Evolutionary conservation across 2,113 vertebrate species (phyloP), one percentile per base, ranked within the genome.

Genomic region (Puma concolor): DNA sequence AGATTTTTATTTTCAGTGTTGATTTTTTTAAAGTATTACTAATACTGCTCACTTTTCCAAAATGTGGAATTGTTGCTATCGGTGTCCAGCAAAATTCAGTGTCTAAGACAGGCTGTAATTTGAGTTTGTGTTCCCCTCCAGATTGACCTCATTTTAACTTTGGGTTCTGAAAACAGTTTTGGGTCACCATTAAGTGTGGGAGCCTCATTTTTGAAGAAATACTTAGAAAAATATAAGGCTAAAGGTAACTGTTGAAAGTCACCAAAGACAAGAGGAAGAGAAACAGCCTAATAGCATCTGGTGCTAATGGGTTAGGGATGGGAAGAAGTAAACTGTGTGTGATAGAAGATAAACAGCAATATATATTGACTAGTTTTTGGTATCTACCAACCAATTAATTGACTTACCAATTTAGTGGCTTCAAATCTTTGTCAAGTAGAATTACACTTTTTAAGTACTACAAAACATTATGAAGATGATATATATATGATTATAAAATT

Each of bases 361-460:
- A 76, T 76, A 17, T 76, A 31, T 76, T 29, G 74, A 10, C 27
- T 27, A 76, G 41, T 31, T 48, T 71, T 80, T 81, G 54, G 14
- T 74, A 54, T 64, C 69, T 23, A 52, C 29, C 38, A 1, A 36
- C 33, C 48, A 81, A 4, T n/a, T 81, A 81, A 4, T 38, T 82
- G 93, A 72, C 44, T 48, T 63, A 23, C 36, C 38, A 38, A 36
- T 50, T 69, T 92, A 10, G 79, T 81, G n/a, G 9, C 92, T 94
- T 86, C 66, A 97, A 69, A 31, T 82, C 79, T 80, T 88, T 80
- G 33, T 93, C 19, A 92, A 63, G 29, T 94, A 80, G 33, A 83
- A 57, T 64, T 50, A 50, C 44, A 21, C 23, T 67, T 50, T 38
- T 72, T 25, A 72, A 38, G 38, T 41, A 38, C 6, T 72, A 13